Conservation (phyloP, 2,113 vertebrate species). For the Chrysochloris asiatica region DNA sequence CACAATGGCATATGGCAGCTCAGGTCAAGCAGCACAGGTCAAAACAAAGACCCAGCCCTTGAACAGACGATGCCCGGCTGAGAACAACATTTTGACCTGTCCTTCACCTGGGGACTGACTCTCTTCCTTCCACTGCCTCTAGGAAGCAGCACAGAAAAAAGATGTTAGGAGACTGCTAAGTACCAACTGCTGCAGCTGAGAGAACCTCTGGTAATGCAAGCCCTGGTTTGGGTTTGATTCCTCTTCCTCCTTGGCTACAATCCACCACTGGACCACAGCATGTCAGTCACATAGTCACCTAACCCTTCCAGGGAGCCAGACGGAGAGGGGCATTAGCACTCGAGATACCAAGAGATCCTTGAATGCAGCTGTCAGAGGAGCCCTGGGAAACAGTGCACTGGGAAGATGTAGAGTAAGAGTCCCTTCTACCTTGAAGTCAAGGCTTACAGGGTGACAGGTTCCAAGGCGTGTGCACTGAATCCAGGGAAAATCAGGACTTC, state of each 20-base stretch:
- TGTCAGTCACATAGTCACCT: neutral
- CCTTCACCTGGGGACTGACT: neutral
- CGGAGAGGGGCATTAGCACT: neutral
- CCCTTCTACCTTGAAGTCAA: neutral
- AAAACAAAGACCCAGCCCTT: neutral
- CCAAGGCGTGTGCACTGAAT: neutral
- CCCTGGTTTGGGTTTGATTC: neutral
- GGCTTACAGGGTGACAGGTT: neutral
- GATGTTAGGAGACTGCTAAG: neutral
- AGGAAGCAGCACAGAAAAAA: neutral
- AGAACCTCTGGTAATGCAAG: neutral
- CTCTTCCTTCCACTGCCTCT: neutral
- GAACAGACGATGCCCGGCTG: neutral
- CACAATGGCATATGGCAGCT: neutral
- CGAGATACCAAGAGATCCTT: neutral
- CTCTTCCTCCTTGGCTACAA: neutral
- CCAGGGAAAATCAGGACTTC: neutral
- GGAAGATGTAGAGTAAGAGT: neutral
- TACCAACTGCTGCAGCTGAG: neutral
- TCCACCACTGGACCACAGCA: neutral
- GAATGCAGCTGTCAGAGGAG: neutral
- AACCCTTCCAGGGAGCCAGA: neutral
- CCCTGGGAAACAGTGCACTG: neutral
- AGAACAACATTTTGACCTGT: neutral
- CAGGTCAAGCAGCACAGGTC: neutral